Base-by-base conservation (phyloP, 23 tunicate genomes). In the Corella eumyota region DNA sequence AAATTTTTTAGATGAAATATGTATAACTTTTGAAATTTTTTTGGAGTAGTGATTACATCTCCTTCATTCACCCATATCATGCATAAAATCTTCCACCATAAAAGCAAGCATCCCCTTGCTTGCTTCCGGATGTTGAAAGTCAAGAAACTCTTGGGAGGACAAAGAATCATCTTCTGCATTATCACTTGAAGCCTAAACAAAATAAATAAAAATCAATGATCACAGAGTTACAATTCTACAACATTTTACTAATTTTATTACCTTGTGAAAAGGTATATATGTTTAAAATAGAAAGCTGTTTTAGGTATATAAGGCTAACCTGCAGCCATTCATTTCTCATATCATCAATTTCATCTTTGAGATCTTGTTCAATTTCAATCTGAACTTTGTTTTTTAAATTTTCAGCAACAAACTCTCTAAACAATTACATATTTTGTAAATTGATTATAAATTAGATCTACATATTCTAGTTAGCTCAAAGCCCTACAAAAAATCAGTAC, bases 41-140 rank as follows among this genome's bases (percentile, higher is more conserved):
- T 52, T 52, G 58, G 15, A 21, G 6, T 7, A 52, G 48, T 11
- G 15, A 40, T 9, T 9, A 40, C 48, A 15, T 11, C 48, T 40
- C 11, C 6, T 63, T 25, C 26, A 38, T 74, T 45, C 49, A 84
- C 94, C 94, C 68, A 84, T 66, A 64, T 84, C 94, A 61, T 84
- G 83, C 68, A 84, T 45, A n/a, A 84, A 62, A 36, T 75, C 83
- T 36, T 61, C 67, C 3, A 84, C 78, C 44, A 84, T 33, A 23
- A 26, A 66, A 37, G 57, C 50, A 25, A 84, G 68, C 67, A 46
- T 68, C 13, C 56, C 78, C 15, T 35, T 61, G 62, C 94, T 76
- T 56, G 75, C 48, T 60, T 84, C 94, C 24, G 94, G 94, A 62
- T 84, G 94, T 57, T 75, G 78, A 34, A 84, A 84, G 40, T 75